Base-by-base conservation (phyloP, 2,797 vertebrate genomes). In the Paratrypauchen microcephalus region DNA sequence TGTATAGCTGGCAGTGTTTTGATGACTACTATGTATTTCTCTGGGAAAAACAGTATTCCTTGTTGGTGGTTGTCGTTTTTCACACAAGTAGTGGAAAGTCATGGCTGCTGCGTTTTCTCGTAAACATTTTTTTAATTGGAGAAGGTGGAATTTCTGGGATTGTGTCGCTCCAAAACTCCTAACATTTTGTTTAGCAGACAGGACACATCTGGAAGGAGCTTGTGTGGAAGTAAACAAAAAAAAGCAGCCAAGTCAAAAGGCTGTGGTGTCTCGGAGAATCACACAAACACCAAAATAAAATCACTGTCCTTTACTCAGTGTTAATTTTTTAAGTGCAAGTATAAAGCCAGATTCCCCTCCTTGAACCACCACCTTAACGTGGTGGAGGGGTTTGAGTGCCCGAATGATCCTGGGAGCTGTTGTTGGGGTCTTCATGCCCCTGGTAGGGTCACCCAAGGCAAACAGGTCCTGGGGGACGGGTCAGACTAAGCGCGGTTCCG, bases 201-300 rank as follows among this genome's bases (percentile, higher is more conserved):
- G 13, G 45, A 65, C n/a, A 79, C 26, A 48, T 73, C 75, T 81
- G 73, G 47, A 62, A 0, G 6, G 6, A 13, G 58, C 19, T 60
- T 73, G 65, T 56, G 24, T 70, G 56, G 70, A 71, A 66, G 56
- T 39, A 76, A 74, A 74, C 63, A 75, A 73, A 9, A 73, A 9
- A 23, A 48, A 28, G 11, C 19, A 54, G 66, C 64, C 79, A 80
- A 69, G 36, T 30, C 7, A 58, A 8, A 28, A 16, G 50, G 28
- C 50, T 36, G 24, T 66, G 41, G 60, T 54, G 54, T 78, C 59
- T 69, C 65, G 16, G 36, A 18, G 45, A 48, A 68, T 19, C 63
- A 69, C 59, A 52, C 19, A 61, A 77, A 79, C 55, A 45, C 60
- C 18, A 54, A 61, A 36, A 61, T 19, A 39, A 39, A 41, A 61